A percentile compares a stretch with the other conserved stretches of the same genome.
These are phyloP conservation scores for Drusus annulatus DNA, from an alignment of 1,140 invertebrate genomes.

Conservation along the genomic window DNA sequence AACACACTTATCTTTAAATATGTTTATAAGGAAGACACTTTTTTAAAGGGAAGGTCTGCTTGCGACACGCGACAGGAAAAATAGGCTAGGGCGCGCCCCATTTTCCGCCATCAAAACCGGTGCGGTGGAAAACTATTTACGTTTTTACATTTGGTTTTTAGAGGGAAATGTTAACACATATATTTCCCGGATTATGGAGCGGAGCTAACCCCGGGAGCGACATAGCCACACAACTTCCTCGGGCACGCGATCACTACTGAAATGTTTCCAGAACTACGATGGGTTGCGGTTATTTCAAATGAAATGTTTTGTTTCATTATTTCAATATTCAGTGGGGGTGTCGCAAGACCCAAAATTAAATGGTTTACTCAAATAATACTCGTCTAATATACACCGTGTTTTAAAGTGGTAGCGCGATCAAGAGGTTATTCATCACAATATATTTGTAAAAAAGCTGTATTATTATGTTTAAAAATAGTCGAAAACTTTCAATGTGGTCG, in stretches of 20 bases:
- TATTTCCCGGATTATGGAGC: neutral
- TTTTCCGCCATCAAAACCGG: neutral
- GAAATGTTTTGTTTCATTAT: neutral
- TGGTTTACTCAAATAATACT: too few species aligned
- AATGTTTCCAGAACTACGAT: constrained; percentile 6
- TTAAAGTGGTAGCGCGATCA: too few species aligned
- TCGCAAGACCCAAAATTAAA: too few species aligned
- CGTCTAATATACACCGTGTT: too few species aligned
- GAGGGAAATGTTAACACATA: neutral
- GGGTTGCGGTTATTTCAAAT: constrained; percentile 20
- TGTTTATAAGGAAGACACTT: too few species aligned
- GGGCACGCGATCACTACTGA: constrained; percentile 13
- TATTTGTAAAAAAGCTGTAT: too few species aligned
- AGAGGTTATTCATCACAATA: too few species aligned
- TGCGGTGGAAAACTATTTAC: constrained; percentile 12
- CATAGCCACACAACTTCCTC: neutral
- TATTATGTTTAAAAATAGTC: too few species aligned
- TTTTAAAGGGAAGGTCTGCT: too few species aligned
- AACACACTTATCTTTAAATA: neutral
- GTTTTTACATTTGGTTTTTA: neutral
- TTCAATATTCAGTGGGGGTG: neutral
- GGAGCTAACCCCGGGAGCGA: neutral
- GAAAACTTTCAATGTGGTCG: too few species aligned
- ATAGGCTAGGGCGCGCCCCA: constrained; percentile 21
- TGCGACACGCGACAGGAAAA: constrained; percentile 2